These are phyloP conservation scores for Paragorgia papillata DNA, from an alignment of 92 coral and sea anemone species.

Conservation along the genomic window DNA sequence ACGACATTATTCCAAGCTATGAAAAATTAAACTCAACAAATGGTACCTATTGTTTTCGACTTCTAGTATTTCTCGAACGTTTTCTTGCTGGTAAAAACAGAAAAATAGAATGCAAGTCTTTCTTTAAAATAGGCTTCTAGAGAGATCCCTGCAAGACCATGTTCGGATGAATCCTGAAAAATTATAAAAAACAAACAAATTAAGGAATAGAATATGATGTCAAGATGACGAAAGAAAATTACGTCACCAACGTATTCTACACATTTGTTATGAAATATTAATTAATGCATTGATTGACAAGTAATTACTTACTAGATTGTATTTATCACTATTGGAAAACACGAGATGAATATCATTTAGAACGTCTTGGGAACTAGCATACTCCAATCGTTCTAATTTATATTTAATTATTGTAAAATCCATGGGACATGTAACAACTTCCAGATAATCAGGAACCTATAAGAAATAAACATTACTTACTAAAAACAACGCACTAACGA, in stretches of 20 bases:
- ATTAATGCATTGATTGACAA: no score
- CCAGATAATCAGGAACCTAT: constrained; percentile 89
- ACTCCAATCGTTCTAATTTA: constrained; percentile 62
- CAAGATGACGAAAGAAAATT: no score
- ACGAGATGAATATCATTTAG: constrained; percentile 75
- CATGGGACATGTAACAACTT: constrained; percentile 81
- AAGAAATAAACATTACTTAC: not conserved
- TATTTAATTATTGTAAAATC: constrained; percentile 81
- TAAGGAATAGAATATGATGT: no score
- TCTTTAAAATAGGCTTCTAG: constrained; percentile 30
- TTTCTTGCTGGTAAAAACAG: constrained; percentile 7
- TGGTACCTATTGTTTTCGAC: not conserved
- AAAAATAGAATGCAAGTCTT: constrained; percentile 16
- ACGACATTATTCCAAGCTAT: no score
- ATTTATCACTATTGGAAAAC: constrained; percentile 80
- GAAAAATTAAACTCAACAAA: no score
- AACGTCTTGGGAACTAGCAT: constrained; percentile 61
- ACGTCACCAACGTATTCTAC: no score
- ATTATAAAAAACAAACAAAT: not conserved
- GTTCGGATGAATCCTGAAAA: constrained; percentile 27
- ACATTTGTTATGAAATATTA: no score
- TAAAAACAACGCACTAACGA: no score
- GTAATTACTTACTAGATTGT: constrained; percentile 73
- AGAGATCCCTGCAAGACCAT: constrained; percentile 29
- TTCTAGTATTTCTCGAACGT: not conserved